Evolutionary conservation across 2,113 vertebrate genomes (phyloP).

Genomic region (Stegastes partitus): DNA sequence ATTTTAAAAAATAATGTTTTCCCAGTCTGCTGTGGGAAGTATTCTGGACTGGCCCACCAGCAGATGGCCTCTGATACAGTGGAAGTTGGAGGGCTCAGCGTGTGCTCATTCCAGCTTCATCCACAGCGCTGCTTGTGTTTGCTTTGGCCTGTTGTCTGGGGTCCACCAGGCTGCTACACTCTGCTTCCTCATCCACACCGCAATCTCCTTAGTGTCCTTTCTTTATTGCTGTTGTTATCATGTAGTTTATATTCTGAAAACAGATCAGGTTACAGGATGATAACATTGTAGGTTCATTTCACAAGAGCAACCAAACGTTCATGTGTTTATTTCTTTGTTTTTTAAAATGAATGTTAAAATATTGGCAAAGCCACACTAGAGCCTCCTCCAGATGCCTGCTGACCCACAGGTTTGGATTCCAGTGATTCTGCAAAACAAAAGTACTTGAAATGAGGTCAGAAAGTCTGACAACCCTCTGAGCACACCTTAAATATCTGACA

Average conservation of each 20-base stretch:
- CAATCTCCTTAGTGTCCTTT: neutral
- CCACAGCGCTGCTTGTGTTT: slow-evolving; percentile 16
- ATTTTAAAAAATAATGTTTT: neutral
- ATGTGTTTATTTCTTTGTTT: too few relatives aligned
- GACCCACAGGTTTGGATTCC: too few relatives aligned
- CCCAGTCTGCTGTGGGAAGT: neutral
- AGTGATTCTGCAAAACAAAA: too few relatives aligned
- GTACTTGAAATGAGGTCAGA: too few relatives aligned
- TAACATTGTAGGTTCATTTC: neutral
- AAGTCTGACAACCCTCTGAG: too few relatives aligned
- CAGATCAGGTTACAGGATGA: neutral
- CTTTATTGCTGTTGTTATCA: neutral
- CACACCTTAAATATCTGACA: too few relatives aligned
- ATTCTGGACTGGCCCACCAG: neutral
- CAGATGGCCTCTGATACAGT: slow-evolving; percentile 44
- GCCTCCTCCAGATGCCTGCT: too few relatives aligned
- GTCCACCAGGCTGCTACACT: slow-evolving; percentile 34
- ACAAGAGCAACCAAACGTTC: too few relatives aligned
- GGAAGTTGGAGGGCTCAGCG: slow-evolving; percentile 12
- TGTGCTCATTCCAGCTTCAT: neutral
- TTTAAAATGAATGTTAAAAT: too few relatives aligned
- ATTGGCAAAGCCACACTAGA: too few relatives aligned
- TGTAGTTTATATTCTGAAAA: neutral
- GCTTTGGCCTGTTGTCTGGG: slow-evolving; percentile 7
- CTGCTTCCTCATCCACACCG: neutral